Percentiles rank a stretch among this genome's conserved stretches.
phyloP scores from a whole-genome alignment of 2,888 invertebrate genomes.

The Eristalinus aeneus region DNA sequence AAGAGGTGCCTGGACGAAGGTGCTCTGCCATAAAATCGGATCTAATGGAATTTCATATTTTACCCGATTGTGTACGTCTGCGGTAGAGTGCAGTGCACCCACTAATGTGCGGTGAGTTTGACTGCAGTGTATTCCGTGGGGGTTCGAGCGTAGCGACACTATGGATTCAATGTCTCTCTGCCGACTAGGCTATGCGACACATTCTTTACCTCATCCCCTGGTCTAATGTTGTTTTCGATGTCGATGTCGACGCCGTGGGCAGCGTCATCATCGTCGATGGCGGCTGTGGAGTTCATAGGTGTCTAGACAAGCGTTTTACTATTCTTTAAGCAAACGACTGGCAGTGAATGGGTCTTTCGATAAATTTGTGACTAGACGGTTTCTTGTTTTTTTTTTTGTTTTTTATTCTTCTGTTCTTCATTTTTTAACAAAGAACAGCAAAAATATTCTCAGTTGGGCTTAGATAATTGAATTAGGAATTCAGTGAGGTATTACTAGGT shows the following conservation, averaged over 20 bases:
- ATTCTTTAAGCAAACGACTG: slow-evolving; percentile 42
- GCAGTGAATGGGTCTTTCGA: background rate
- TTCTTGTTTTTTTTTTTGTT: background rate
- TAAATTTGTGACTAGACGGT: slow-evolving; percentile 10
- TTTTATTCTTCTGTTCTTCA: background rate
- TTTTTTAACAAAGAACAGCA: slow-evolving; percentile 4
- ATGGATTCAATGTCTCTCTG: slow-evolving; percentile 50
- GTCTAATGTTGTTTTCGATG: background rate
- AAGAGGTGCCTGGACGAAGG: slow-evolving; percentile 34
- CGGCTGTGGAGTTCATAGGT: slow-evolving; percentile 42
- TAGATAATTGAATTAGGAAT: slow-evolving; percentile 25
- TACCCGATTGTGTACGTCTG: slow-evolving; percentile 46
- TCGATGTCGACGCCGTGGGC: background rate
- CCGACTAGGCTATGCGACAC: slow-evolving; percentile 37
- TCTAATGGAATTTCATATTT: slow-evolving; percentile 70
- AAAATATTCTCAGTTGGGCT: slow-evolving; percentile 15
- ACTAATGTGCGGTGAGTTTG: slow-evolving; percentile 62
- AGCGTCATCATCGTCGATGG: slow-evolving; percentile 8
- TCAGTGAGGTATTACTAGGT: background rate
- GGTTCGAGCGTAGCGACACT: slow-evolving; percentile 28
- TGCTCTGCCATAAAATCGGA: slow-evolving; percentile 64
- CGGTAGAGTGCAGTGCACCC: slow-evolving; percentile 60
- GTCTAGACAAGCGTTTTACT: slow-evolving; percentile 63
- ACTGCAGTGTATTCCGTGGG: slow-evolving; percentile 26
- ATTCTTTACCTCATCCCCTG: slow-evolving; percentile 28